Base-by-base conservation (phyloP, 1,140 invertebrate genomes). In the Papilio dardanus region DNA sequence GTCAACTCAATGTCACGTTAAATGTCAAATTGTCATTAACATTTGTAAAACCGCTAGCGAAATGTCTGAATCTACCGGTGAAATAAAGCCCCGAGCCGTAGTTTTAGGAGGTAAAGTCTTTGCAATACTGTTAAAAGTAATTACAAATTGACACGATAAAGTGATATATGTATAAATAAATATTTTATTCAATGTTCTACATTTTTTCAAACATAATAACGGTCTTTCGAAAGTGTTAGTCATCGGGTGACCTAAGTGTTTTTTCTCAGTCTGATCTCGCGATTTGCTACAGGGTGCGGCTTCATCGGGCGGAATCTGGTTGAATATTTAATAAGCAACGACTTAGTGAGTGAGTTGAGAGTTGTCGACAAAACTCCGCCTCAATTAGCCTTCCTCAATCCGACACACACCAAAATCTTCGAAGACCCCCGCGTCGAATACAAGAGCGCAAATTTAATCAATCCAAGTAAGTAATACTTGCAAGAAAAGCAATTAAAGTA, bases 341-440 rank as follows among this genome's bases (percentile, higher is more conserved):
- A 97, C 82, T 91, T 98, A 80, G 96, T 96, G 42, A 96, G 96
- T 78, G 94, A 94, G 88, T 90, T 98, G 46, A 95, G 97, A 84
- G 95, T 98, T 67, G 97, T 97, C 76, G 98, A 99, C 93, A 99
- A 99, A 94, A 97, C 98, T 19, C 97, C 97, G 31, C 98, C 98
- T 2, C 97, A 98, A 92, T 96, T 97, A 83, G 97, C 97, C 4
- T 99, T 97, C 96, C 91, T 99, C 6, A 98, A 97, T 88, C 89
- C 94, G 12, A 92, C 93, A 78, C 97, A 98, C 86, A 94, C 95
- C 68, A 94, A 95, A 83, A 91, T 95, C 42, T 98, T 98, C 65
- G 90, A 91, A 74, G 89, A 93, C 81, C 94, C 96, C 69, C 93
- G 96, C 84, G 95, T 99, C n/a, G 96, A 98, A 89, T 98, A 98